Percentiles rank a stretch among this genome's conserved stretches.
Evolutionary conservation across 2,888 invertebrate species (phyloP).

Genomic region (Netelia melanura): DNA sequence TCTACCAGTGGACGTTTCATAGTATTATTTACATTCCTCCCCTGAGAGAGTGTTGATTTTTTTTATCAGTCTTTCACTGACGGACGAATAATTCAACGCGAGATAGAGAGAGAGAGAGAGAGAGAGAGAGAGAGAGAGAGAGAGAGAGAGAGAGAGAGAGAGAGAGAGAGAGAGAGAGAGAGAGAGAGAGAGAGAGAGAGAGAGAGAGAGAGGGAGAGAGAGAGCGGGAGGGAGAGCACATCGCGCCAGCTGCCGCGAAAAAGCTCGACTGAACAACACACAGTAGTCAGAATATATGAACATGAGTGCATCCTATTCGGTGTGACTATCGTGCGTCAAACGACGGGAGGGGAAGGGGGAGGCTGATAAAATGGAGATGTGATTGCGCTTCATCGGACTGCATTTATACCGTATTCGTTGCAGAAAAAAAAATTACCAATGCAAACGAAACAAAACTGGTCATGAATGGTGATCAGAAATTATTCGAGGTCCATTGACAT

Average conservation of each 20-base stretch:
- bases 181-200: neutral
- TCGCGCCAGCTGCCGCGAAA: conserved; percentile 21
- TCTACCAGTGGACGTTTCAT: conserved; percentile 31
- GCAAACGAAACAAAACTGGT: conserved; percentile 2
- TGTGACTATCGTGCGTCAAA: neutral
- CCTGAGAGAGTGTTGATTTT: conserved; percentile 39
- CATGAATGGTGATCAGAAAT: neutral
- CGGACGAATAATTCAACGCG: conserved; percentile 45
- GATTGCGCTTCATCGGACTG: conserved; percentile 25
- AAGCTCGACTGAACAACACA: conserved; percentile 3
- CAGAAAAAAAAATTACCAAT: conserved; percentile 22
- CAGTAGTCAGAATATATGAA: conserved; percentile 14
- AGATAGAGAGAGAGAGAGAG: neutral
- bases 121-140: neutral
- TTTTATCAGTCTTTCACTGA: conserved; percentile 31
- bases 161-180: neutral
- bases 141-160: neutral
- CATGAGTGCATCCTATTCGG: neutral
- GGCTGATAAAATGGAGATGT: conserved; percentile 21
- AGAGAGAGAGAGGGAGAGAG: too few species aligned
- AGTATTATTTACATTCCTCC: conserved; percentile 48
- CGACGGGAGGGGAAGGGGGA: neutral
- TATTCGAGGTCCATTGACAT: neutral
- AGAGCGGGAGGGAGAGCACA: neutral
- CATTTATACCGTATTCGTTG: neutral